These are phyloP conservation scores for Enteromius argenteus DNA, from an alignment of 2,797 vertebrate genomes.

Conservation along the genomic window DNA sequence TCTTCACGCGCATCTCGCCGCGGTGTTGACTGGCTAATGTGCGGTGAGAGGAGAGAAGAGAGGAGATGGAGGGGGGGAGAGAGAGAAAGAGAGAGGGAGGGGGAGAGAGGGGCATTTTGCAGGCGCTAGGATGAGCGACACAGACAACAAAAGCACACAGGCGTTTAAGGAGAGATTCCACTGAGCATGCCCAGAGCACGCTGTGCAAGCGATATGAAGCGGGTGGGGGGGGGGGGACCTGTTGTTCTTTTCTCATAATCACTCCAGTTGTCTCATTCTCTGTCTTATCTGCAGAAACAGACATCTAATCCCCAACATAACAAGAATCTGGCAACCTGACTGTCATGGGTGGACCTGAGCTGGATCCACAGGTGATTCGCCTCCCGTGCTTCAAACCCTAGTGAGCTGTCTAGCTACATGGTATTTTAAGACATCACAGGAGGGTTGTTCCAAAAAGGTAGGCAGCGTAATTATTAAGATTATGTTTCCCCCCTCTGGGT, in stretches of 20 bases:
- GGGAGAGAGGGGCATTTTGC: slow-evolving; percentile 58
- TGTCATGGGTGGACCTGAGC: slow-evolving; percentile 15
- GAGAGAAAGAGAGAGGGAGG: slow-evolving; percentile 43
- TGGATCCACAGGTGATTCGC: slow-evolving; percentile 26
- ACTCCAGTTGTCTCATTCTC: slow-evolving; percentile 53
- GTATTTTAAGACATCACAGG: slow-evolving; percentile 21
- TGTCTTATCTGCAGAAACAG: slow-evolving; percentile 65
- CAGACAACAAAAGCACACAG: slow-evolving; percentile 60
- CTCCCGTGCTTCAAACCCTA: slow-evolving; percentile 1
- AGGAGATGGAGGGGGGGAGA: slow-evolving; percentile 48
- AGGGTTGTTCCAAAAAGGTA: slow-evolving; percentile 6
- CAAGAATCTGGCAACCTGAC: slow-evolving; percentile 57
- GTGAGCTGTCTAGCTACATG: slow-evolving; percentile 14
- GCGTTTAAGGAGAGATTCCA: slow-evolving; percentile 55
- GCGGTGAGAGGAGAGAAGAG: slow-evolving; percentile 49
- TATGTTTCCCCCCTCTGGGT: slow-evolving; percentile 15
- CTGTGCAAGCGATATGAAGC: slow-evolving; percentile 35
- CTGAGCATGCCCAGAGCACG: slow-evolving; percentile 59
- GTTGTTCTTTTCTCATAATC: slow-evolving; percentile 60
- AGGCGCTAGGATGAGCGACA: slow-evolving; percentile 60
- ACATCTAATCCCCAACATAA: slow-evolving; percentile 63
- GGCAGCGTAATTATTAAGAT: slow-evolving; percentile 12
- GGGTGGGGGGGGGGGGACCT: slow-evolving; percentile 48
- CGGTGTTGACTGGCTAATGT: slow-evolving; percentile 58
- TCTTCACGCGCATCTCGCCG: slow-evolving; percentile 62